A percentile compares a stretch with the other conserved stretches of the same genome.
Conservation (phyloP, 1,140 invertebrate species). For the Zaprionus ornatus region DNA sequence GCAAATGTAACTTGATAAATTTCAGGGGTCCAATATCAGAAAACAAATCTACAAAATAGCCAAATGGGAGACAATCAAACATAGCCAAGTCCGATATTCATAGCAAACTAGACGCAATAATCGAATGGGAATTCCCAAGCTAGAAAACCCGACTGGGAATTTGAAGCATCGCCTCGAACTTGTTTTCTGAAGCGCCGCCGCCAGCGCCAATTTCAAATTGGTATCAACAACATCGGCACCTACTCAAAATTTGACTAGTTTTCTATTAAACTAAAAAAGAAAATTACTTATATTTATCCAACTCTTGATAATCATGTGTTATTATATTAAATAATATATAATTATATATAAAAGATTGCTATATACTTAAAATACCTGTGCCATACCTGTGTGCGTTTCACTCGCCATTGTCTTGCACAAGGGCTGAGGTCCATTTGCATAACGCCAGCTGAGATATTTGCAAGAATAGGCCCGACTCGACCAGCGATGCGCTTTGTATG, state of each 20-base stretch:
- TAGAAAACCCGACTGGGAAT: conserved; percentile 60
- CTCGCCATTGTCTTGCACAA: conserved; percentile 22
- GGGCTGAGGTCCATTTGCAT: conserved; percentile 58
- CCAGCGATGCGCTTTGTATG: conserved; percentile 56
- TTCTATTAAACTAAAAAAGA: conserved; percentile 59
- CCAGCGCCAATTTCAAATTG: conserved; percentile 46
- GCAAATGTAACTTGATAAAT: conserved; percentile 49
- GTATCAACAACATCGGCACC: conserved; percentile 23
- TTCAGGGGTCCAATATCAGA: conserved; percentile 28
- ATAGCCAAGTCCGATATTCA: conserved; percentile 10
- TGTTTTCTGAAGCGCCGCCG: conserved; percentile 53
- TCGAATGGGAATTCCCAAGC: conserved; percentile 68
- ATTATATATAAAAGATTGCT: neutral
- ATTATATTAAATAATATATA: conserved; percentile 2
- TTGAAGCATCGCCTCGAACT: conserved; percentile 55
- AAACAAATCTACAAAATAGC: neutral
- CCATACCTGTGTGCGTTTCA: neutral
- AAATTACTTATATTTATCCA: conserved; percentile 63
- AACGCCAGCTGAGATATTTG: conserved; percentile 57
- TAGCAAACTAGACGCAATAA: conserved; percentile 58
- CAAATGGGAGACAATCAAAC: conserved; percentile 5
- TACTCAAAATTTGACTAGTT: conserved; percentile 5
- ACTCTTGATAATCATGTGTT: conserved; percentile 49
- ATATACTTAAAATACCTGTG: neutral
- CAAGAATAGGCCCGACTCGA: conserved; percentile 67